These are phyloP conservation scores for Psammodynastes pulverulentus DNA, from an alignment of 2,113 vertebrate genomes.

Conservation along the genomic window DNA sequence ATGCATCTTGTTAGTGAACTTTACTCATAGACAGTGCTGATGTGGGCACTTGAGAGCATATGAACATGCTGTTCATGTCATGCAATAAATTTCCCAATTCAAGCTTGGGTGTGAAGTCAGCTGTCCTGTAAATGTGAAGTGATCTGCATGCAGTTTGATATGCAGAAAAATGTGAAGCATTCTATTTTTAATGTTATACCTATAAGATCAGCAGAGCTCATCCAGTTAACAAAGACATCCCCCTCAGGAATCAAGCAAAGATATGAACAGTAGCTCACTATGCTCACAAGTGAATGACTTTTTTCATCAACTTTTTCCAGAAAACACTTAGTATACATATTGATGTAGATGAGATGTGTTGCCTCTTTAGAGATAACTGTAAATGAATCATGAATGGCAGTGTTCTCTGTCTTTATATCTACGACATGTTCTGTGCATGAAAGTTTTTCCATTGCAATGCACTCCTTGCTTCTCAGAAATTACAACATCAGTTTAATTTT, in stretches of 20 bases:
- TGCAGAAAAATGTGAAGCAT: conserved; percentile 49
- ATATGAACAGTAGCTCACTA: conserved; percentile 19
- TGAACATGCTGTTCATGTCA: conserved; percentile 55
- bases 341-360: conserved; percentile 65
- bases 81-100: conserved; percentile 58
- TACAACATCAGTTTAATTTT: not conserved
- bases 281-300: not conserved
- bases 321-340: conserved; percentile 66
- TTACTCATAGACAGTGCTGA: conserved; percentile 16
- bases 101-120: conserved; percentile 52
- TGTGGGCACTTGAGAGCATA: conserved; percentile 15
- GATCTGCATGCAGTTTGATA: conserved; percentile 58
- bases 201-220: conserved; percentile 6
- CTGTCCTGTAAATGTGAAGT: conserved; percentile 37
- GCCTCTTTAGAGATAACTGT: conserved; percentile 62
- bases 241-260: rapidly evolving
- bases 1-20: not conserved
- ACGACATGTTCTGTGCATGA: not conserved
- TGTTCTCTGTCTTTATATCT: conserved; percentile 16
- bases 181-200: not conserved
- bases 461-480: conserved; percentile 40
- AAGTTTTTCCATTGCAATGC: not conserved
- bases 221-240: not conserved
- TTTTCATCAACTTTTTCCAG: conserved; percentile 51
- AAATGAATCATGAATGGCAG: conserved; percentile 32